A percentile compares a stretch with the other conserved stretches of the same genome.
phyloP scores from a whole-genome alignment of 2,888 invertebrate species.

The Fragum fragum region DNA sequence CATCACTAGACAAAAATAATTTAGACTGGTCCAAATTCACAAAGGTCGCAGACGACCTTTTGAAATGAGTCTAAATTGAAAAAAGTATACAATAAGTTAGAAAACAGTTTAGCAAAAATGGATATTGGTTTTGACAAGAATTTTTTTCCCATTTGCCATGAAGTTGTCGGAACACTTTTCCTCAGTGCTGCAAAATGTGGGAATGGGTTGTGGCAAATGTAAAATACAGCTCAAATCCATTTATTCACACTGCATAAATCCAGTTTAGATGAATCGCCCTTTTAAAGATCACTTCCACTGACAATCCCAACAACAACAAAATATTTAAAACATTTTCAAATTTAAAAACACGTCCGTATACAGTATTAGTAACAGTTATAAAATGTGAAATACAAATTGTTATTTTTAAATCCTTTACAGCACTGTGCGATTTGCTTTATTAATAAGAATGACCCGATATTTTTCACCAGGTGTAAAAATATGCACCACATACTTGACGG shows the following conservation, averaged over 20 bases:
- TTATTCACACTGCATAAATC: background rate
- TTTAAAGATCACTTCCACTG: background rate
- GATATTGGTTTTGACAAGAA: too few relatives aligned
- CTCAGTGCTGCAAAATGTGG: too few relatives aligned
- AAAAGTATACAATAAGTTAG: too few relatives aligned
- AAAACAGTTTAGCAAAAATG: too few relatives aligned
- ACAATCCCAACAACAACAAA: background rate
- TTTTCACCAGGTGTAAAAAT: conserved; percentile 11
- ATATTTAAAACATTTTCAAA: background rate
- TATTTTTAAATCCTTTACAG: background rate
- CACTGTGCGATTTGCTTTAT: background rate
- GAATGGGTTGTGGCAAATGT: too few relatives aligned
- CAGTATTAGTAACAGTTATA: background rate
- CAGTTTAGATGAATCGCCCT: background rate
- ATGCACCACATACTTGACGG: background rate
- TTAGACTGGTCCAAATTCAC: too few relatives aligned
- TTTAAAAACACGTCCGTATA: background rate
- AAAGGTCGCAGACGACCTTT: too few relatives aligned
- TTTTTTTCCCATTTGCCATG: too few relatives aligned
- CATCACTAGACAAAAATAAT: too few relatives aligned
- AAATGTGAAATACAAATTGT: background rate
- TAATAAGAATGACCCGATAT: background rate
- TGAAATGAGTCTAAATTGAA: too few relatives aligned
- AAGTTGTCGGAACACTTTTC: too few relatives aligned
- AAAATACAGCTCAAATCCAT: too few relatives aligned